A percentile compares a stretch with the other conserved stretches of the same genome.
These are phyloP conservation scores for Cladorhizidae sp. DNA, from an alignment of 37 sponge, comb jelly and placozoan species.

Conservation along the genomic window DNA sequence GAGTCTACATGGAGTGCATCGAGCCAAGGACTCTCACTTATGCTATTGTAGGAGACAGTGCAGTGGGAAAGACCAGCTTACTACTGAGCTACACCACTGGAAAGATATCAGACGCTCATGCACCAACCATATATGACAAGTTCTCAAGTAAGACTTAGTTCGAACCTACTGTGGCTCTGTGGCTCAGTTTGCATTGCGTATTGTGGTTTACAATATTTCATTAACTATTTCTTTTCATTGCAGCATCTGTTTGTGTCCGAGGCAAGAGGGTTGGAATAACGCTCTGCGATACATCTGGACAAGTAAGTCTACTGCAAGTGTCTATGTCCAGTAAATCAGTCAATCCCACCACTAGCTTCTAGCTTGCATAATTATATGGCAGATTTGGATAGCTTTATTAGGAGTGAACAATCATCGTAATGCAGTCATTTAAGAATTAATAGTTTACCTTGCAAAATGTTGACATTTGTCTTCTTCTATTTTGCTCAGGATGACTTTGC, in stretches of 20 bases:
- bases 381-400: no score
- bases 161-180: no score
- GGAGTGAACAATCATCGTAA: background rate
- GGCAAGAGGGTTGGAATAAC: constrained; percentile 69
- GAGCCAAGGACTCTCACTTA: constrained; percentile 53
- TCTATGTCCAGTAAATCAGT: no score
- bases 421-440: background rate
- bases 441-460: no score
- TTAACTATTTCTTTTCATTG: no score
- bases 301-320: constrained; percentile 45
- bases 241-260: constrained; percentile 62
- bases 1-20: constrained; percentile 56
- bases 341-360: no score
- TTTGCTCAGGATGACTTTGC: constrained; percentile 75
- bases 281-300: constrained; percentile 81
- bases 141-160: constrained; percentile 58
- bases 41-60: constrained; percentile 81
- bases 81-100: constrained; percentile 70
- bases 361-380: no score
- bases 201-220: no score
- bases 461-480: background rate
- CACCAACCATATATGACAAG: constrained; percentile 81
- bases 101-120: constrained; percentile 61
- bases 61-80: constrained; percentile 79
- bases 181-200: background rate